These are phyloP conservation scores for Enchytraeus crypticus DNA, from an alignment of 2,888 invertebrate species.

Conservation along the genomic window DNA sequence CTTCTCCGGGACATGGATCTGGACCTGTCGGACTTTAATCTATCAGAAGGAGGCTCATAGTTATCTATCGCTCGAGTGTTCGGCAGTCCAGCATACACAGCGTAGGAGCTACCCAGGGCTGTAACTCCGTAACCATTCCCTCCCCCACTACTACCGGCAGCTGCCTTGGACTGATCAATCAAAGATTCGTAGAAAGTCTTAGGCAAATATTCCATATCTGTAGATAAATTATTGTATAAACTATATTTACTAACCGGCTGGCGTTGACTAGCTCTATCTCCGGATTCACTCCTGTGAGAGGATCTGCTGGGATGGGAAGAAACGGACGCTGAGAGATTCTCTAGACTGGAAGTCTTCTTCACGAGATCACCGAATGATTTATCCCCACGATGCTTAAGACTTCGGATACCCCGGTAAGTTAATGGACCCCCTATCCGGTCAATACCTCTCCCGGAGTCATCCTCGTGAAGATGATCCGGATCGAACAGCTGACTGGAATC, in stretches of 20 bases:
- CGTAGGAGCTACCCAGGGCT: not conserved
- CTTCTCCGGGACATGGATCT: not conserved
- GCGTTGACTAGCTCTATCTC: not conserved
- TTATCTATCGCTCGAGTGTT: not conserved
- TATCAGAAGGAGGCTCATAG: not conserved
- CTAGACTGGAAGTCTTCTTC: slow-evolving; percentile 42
- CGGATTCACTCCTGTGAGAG: slow-evolving; percentile 11
- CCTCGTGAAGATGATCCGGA: not conserved
- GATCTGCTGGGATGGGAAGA: slow-evolving; percentile 13
- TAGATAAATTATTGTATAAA: too few species aligned
- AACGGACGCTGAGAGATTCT: slow-evolving; percentile 32
- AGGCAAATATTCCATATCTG: not conserved
- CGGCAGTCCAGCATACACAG: not conserved
- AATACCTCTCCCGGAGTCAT: not conserved
- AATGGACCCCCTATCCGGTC: not conserved
- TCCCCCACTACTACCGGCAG: too few species aligned
- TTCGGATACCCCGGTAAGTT: slow-evolving; percentile 42
- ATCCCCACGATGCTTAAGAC: slow-evolving; percentile 43
- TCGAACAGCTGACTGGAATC: too few species aligned
- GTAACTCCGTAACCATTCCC: not conserved
- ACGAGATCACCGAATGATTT: slow-evolving; percentile 39
- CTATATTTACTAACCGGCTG: slow-evolving; percentile 24
- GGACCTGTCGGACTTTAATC: not conserved
- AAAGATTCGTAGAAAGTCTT: not conserved
- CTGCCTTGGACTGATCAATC: not conserved